A percentile compares a stretch with the other conserved stretches of the same genome.
Evolutionary conservation across 2,888 invertebrate species (phyloP).

Genomic region (Colletes collaris): DNA sequence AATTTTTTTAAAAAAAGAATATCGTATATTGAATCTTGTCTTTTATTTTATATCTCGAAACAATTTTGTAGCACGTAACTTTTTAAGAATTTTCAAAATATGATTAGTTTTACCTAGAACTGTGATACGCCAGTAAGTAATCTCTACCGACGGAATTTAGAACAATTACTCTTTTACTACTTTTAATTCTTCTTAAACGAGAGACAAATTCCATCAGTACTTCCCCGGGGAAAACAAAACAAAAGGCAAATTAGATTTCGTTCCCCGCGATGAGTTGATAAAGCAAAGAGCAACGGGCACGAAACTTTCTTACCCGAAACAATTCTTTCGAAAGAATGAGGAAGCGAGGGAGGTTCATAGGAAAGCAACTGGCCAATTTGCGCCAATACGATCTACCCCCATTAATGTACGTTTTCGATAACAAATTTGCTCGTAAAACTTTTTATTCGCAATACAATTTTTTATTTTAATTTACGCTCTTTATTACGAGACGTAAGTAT

Average conservation of each 20-base stretch:
- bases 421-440: too few species aligned
- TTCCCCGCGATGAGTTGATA: not conserved
- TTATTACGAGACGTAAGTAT: too few species aligned
- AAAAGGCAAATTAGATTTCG: constrained; percentile 29
- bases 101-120: not conserved
- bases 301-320: constrained; percentile 13
- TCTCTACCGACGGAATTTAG: not conserved
- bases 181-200: constrained; percentile 10
- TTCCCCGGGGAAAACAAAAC: not conserved
- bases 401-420: too few species aligned
- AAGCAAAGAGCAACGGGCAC: constrained; percentile 8
- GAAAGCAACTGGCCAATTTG: constrained; percentile 9
- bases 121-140: not conserved
- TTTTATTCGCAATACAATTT: too few species aligned
- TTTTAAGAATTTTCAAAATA: not conserved
- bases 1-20: too few species aligned
- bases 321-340: constrained; percentile 1
- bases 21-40: too few species aligned
- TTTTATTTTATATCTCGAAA: too few species aligned
- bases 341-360: constrained; percentile 18
- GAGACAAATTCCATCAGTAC: not conserved
- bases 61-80: too few species aligned
- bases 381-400: not conserved
- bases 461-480: too few species aligned
- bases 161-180: constrained; percentile 10